Evolutionary conservation across 2,113 vertebrate genomes (phyloP), one percentile per base, ranked within the genome.

Genomic region (Bufo bufo): DNA sequence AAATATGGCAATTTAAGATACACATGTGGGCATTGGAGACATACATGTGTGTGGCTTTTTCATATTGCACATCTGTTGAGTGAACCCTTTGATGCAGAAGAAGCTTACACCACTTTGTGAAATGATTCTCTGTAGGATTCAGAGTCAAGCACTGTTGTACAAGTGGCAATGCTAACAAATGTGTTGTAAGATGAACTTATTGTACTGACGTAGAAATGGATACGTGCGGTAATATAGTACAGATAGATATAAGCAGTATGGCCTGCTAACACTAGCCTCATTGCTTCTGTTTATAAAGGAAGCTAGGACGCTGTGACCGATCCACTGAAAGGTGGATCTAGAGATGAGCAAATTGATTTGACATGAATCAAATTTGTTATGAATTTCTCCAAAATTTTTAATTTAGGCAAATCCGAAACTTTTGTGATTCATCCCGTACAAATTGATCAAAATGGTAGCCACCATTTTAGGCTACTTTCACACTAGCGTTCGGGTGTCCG

Each of bases 1-100:
- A 86, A 78, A 65, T 78, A 33, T 66, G 59, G 77, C 71, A 86
- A 86, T 56, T 33, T 52, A 69, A 86, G 49, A 79, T 69, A 66
- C 61, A 79, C 65, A 86, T 69, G 45, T 79, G 59, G 13, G 72
- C 45, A 83, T 4, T 49, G 45, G 72, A 72, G 74, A 77, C 72
- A 50, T 49, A 72, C n/a, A n/a, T 43, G 72, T 47, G 43, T 33
- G 47, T 33, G 19, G 47, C 13, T 63, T 50, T 52, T 49, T 66
- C 52, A 10, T 65, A 23, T 10, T 10, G 23, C 59, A 79, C 75
- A 86, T 86, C 75, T 86, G 85, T 23, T 86, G 47, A 79, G 65
- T 16, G 43, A 79, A 63, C 12, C 47, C 81, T 83, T 83, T 83
- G 81, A 83, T 83, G 5, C 33, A 50, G 50, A 11, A 77, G 56